Percentiles rank a stretch among this genome's conserved stretches.
Conservation (phyloP, 2,113 vertebrate species). For the Notechis scutatus region DNA sequence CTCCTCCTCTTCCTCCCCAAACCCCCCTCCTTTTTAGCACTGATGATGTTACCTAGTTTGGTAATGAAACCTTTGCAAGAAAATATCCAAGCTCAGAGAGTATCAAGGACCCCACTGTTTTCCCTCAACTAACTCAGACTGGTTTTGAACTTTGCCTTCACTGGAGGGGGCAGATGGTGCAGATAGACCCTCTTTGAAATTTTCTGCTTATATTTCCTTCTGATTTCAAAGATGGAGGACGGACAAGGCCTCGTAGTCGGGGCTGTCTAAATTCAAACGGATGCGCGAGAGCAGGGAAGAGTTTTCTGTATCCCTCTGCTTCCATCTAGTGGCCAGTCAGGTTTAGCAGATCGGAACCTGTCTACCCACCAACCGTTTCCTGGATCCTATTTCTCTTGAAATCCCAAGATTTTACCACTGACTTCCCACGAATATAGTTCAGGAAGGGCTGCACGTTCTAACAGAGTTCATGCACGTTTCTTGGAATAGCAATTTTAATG, state of each 20-base stretch:
- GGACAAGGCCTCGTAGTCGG: not conserved
- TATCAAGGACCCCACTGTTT: not conserved
- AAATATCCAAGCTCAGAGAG: not conserved
- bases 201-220: not conserved
- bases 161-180: not conserved
- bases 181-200: not conserved
- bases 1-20: too few species aligned
- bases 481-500: not conserved
- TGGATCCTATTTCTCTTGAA: not conserved
- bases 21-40: too few species aligned
- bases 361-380: not conserved
- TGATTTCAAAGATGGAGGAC: not conserved
- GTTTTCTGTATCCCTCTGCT: not conserved
- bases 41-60: not conserved
- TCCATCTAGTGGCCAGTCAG: not conserved
- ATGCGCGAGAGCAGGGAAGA: not conserved
- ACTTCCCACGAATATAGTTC: not conserved
- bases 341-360: not conserved
- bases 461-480: not conserved
- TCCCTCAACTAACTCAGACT: not conserved
- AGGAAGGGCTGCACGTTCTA: not conserved
- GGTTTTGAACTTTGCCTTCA: not conserved
- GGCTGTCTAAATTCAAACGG: not conserved
- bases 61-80: not conserved
- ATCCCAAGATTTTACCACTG: not conserved